phyloP scores from a whole-genome alignment of 2,113 vertebrate species.

The Sclerurus mexicanus region DNA sequence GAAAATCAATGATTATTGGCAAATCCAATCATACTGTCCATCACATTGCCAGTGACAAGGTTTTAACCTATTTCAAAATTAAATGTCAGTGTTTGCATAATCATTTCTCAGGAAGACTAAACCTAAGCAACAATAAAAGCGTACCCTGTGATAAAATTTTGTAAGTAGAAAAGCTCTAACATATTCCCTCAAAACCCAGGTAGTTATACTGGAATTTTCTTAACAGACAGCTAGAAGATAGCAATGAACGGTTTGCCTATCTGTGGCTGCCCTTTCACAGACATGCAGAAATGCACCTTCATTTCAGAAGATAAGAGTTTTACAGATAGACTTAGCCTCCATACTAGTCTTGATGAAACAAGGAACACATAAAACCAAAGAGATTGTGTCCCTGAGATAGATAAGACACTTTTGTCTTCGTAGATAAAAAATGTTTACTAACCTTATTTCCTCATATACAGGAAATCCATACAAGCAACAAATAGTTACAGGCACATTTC shows the following conservation, averaged over 20 bases:
- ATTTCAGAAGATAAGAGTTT: not conserved
- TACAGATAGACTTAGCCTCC: not conserved
- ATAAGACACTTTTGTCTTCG: not conserved
- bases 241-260: not conserved
- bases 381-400: not conserved
- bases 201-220: not conserved
- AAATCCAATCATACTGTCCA: not conserved
- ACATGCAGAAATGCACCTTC: not conserved
- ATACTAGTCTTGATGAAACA: not conserved
- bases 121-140: not conserved
- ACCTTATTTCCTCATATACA: not conserved
- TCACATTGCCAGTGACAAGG: not conserved
- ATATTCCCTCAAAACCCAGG: not conserved
- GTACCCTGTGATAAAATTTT: not conserved
- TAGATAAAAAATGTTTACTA: not conserved
- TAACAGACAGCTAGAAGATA: not conserved
- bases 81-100: not conserved
- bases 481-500: not conserved
- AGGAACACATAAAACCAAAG: not conserved
- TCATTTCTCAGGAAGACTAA: not conserved
- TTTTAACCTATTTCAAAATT: not conserved
- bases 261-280: not conserved
- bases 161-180: not conserved
- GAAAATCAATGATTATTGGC: not conserved
- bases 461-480: not conserved